phyloP scores from a whole-genome alignment of 2,888 invertebrate species.

The Hypercompe scribonia region DNA sequence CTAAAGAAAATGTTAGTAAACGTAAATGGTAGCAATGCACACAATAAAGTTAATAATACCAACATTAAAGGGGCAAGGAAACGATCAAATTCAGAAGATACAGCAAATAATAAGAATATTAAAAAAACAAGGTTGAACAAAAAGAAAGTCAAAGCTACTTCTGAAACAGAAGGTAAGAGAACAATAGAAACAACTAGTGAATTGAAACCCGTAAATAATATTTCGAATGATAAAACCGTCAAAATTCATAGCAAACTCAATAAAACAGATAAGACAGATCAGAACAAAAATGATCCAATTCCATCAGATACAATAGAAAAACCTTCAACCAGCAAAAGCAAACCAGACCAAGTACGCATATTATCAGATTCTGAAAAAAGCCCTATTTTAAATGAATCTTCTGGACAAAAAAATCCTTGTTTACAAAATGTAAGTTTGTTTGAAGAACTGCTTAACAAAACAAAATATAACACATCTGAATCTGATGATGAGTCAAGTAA shows the following conservation, averaged over 20 bases:
- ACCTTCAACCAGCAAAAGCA: constrained; percentile 37
- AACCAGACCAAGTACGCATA: constrained; percentile 10
- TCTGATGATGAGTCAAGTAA: constrained; percentile 48
- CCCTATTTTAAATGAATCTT: constrained; percentile 14
- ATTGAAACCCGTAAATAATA: constrained; percentile 1
- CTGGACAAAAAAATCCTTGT: constrained; percentile 63
- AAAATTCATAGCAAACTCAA: neutral
- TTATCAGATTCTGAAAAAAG: constrained; percentile 9
- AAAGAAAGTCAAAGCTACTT: constrained; percentile 20
- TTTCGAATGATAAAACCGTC: constrained; percentile 7
- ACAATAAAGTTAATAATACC: constrained; percentile 30
- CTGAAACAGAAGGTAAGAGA: constrained; percentile 20
- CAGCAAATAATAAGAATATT: constrained; percentile 26
- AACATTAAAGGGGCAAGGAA: constrained; percentile 34
- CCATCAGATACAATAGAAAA: constrained; percentile 15
- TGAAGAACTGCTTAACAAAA: constrained; percentile 65
- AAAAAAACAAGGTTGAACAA: constrained; percentile 38
- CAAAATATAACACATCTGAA: constrained; percentile 62
- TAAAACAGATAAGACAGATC: constrained; percentile 18
- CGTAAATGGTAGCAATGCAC: constrained; percentile 31
- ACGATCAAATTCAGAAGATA: constrained; percentile 38
- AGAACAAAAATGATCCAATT: constrained; percentile 4
- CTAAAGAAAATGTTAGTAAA: constrained; percentile 45
- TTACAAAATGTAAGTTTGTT: constrained; percentile 73
- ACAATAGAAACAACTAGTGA: constrained; percentile 11